Evolutionary conservation across 2,797 vertebrate species (phyloP).

Genomic region (Cynopterus sphinx): DNA sequence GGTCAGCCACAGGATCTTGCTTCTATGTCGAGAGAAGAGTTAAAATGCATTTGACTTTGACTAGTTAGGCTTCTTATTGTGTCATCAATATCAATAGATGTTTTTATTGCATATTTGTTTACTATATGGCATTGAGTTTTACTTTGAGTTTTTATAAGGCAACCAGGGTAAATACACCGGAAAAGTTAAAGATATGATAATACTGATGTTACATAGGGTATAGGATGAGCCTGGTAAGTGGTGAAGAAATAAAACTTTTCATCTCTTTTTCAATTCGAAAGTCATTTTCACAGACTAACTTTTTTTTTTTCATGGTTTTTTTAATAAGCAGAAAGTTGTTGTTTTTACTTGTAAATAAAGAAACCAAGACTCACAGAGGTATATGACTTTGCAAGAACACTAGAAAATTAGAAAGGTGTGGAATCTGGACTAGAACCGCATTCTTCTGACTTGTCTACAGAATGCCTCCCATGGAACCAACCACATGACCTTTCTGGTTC

Average conservation of each 20-base stretch:
- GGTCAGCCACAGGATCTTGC: neutral
- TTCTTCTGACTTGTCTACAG: constrained; percentile 8
- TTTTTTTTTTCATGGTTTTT: constrained; percentile 21
- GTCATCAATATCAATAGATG: neutral
- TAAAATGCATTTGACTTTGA: neutral
- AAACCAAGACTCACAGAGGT: neutral
- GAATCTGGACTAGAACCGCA: neutral
- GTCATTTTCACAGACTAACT: neutral
- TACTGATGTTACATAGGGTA: neutral
- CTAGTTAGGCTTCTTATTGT: neutral
- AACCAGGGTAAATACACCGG: neutral
- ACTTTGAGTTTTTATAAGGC: neutral
- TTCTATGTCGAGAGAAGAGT: neutral
- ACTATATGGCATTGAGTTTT: neutral
- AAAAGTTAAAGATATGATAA: constrained; percentile 2
- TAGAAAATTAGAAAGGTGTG: neutral
- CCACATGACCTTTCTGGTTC: neutral
- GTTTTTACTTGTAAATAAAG: neutral
- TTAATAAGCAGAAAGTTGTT: neutral
- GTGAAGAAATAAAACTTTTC: neutral
- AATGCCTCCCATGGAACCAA: neutral
- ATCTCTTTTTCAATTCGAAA: neutral
- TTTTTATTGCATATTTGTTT: neutral
- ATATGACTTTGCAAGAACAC: neutral
- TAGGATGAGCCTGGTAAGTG: neutral